Percentiles rank a stretch among this genome's conserved stretches.
Evolutionary conservation across 2,113 vertebrate species (phyloP).

Genomic region (Scortum barcoo): DNA sequence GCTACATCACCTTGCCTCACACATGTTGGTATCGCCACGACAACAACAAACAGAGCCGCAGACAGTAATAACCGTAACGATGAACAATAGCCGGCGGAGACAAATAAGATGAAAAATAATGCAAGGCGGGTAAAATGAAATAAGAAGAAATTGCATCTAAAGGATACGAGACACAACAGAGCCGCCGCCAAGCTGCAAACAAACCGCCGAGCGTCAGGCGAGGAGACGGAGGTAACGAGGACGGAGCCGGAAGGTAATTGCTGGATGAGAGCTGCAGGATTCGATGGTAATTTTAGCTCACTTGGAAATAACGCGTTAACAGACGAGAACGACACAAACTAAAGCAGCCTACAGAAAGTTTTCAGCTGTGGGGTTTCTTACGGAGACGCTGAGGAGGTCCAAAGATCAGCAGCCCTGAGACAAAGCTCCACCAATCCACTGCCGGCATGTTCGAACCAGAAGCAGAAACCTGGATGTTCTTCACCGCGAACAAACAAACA

Average conservation of each 20-base stretch:
- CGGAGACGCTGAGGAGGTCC: not conserved
- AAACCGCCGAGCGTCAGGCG: not conserved
- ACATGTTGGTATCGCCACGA: not conserved
- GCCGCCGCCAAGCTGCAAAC: not conserved
- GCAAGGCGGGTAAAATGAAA: not conserved
- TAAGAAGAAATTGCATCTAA: not conserved
- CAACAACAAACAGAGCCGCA: constrained; percentile 25
- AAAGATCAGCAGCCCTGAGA: not conserved
- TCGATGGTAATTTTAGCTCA: constrained; percentile 47
- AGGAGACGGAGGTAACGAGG: not conserved
- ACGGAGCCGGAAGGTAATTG: not conserved
- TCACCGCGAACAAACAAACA: too few relatives aligned
- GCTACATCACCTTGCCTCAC: not conserved
- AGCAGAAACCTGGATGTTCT: not conserved
- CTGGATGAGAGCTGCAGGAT: constrained; percentile 37
- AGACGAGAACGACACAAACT: not conserved
- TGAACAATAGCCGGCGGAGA: not conserved
- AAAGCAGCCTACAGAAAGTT: not conserved
- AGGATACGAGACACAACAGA: constrained; percentile 3
- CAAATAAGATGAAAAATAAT: constrained; percentile 20
- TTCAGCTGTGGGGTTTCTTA: not conserved
- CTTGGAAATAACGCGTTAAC: constrained; percentile 40
- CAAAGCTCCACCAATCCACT: not conserved
- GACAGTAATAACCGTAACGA: not conserved
- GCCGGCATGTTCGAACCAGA: not conserved